These are phyloP conservation scores for Chironomus tentans DNA, from an alignment of 2,888 invertebrate genomes.

Conservation along the genomic window DNA sequence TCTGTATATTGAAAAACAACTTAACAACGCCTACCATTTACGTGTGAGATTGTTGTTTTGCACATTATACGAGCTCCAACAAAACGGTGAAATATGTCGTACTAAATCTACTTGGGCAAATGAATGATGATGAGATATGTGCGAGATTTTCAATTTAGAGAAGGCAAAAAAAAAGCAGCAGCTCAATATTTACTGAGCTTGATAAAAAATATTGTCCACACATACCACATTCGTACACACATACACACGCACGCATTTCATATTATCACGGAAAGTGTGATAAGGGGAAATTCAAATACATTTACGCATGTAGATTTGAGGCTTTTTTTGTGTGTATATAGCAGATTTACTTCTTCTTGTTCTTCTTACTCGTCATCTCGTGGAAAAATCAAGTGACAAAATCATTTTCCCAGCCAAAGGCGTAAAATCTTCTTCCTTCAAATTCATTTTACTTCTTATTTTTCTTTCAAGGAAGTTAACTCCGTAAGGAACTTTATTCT, in stretches of 20 bases:
- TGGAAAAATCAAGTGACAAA: neutral
- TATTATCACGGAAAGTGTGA: neutral
- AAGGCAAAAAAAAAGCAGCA: too few species aligned
- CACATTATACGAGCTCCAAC: neutral
- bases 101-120: too few species aligned
- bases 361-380: neutral
- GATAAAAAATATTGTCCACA: too few species aligned
- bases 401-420: neutral
- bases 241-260: neutral
- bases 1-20: constrained; percentile 19
- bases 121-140: neutral
- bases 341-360: neutral
- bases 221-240: neutral
- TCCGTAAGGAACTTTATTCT: too few species aligned
- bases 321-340: neutral
- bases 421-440: too few species aligned
- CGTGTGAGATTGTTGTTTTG: constrained; percentile 18
- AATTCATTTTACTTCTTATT: too few species aligned
- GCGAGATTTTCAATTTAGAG: neutral
- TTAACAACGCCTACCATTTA: constrained; percentile 25
- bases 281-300: constrained; percentile 15
- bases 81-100: neutral
- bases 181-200: neutral
- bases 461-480: too few species aligned
- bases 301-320: neutral